These are phyloP conservation scores for Acrocyrtus sp. DNA, from an alignment of 2,888 invertebrate genomes.

Conservation along the genomic window DNA sequence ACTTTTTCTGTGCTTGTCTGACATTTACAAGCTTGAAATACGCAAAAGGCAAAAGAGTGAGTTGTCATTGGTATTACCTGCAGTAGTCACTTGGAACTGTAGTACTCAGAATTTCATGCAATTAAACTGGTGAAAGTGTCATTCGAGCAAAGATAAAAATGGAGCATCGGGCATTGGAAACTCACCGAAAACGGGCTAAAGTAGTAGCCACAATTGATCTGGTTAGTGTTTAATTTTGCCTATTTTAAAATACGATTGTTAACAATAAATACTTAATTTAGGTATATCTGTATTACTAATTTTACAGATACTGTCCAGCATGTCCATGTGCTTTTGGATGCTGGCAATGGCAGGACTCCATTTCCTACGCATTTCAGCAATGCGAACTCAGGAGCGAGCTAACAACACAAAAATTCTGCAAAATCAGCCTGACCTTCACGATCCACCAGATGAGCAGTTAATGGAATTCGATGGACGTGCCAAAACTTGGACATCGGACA, in stretches of 20 bases:
- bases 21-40: too few species aligned
- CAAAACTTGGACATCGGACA: constrained; percentile 22
- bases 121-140: too few species aligned
- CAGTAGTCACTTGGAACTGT: too few species aligned
- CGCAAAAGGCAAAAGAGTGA: too few species aligned
- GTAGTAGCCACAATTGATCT: constrained; percentile 52
- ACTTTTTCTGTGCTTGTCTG: too few species aligned
- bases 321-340: constrained; percentile 40
- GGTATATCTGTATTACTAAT: neutral
- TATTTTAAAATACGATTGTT: too few species aligned
- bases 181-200: constrained; percentile 29
- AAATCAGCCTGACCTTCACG: constrained; percentile 26
- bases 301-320: constrained; percentile 38
- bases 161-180: constrained; percentile 29
- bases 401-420: constrained; percentile 24
- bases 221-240: constrained; percentile 41
- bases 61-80: too few species aligned
- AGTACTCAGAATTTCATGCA: too few species aligned
- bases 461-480: neutral
- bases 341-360: constrained; percentile 35
- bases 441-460: constrained; percentile 23
- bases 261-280: too few species aligned
- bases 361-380: constrained; percentile 27
- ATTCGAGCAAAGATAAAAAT: constrained; percentile 1
- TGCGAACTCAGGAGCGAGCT: constrained; percentile 11